Conservation (phyloP, 2,113 vertebrate species). For the Phylloscopus whistleri region DNA sequence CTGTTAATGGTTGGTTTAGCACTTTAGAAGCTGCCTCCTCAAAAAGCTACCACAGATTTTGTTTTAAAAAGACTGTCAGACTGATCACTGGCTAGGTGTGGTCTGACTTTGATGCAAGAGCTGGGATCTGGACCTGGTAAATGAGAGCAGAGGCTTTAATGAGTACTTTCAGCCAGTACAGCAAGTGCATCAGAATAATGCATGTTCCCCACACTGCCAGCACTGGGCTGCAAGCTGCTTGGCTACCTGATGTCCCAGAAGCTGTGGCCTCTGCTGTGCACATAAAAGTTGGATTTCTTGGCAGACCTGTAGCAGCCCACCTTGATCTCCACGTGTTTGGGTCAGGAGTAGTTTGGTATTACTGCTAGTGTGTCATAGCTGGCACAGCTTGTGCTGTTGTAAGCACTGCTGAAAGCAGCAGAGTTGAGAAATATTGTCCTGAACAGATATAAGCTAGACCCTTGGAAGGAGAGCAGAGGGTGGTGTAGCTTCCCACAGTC, state of each 20-base stretch:
- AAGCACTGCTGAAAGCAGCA: not conserved
- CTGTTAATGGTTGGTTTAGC: not conserved
- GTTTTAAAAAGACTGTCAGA: not conserved
- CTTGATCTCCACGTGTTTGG: not conserved
- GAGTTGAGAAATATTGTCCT: not conserved
- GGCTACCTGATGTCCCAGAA: not conserved
- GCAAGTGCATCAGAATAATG: not conserved
- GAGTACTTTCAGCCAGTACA: not conserved
- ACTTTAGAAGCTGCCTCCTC: not conserved
- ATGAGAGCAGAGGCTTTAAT: not conserved
- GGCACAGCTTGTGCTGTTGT: not conserved
- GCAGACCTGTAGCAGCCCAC: not conserved
- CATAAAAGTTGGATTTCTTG: not conserved
- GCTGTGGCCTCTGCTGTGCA: not conserved
- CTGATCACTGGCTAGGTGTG: not conserved
- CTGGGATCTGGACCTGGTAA: not conserved
- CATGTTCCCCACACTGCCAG: not conserved
- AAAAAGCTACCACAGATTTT: not conserved
- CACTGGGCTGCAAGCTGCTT: not conserved
- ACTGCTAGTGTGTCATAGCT: fast-evolving
- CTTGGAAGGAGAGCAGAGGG: not conserved
- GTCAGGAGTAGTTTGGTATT: not conserved
- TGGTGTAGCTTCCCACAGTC: not conserved
- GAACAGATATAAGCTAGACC: not conserved
- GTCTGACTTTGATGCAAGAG: not conserved